Conservation (phyloP, 1,140 invertebrate genomes). For the Drosophila tropicalis region DNA sequence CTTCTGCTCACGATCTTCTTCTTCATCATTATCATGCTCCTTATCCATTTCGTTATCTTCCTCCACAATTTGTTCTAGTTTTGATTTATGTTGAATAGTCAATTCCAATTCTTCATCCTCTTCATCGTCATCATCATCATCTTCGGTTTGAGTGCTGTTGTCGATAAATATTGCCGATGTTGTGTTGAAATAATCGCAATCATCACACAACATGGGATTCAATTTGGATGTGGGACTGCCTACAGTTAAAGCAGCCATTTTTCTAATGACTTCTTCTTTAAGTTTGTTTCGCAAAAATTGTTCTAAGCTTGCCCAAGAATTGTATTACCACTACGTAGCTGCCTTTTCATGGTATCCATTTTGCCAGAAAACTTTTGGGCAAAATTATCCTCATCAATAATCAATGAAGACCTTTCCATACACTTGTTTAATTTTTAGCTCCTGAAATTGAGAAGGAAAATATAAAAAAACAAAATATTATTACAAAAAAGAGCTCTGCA, state of each 20-base stretch:
- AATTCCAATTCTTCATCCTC: slow-evolving; percentile 22
- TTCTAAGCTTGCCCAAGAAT: slow-evolving; percentile 1
- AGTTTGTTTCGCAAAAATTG: neutral
- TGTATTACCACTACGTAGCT: neutral
- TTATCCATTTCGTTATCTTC: slow-evolving; percentile 46
- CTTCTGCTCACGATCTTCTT: slow-evolving; percentile 14
- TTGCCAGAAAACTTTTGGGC: neutral
- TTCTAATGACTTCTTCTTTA: neutral
- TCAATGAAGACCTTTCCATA: slow-evolving; percentile 41
- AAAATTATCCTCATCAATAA: slow-evolving; percentile 10
- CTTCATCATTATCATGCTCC: slow-evolving; percentile 8
- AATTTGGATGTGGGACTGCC: slow-evolving; percentile 38
- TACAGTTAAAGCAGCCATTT: slow-evolving; percentile 67
- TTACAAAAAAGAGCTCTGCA: slow-evolving; percentile 27
- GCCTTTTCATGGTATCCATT: neutral
- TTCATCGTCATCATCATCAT: slow-evolving; percentile 39
- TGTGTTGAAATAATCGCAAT: slow-evolving; percentile 60
- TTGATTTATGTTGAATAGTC: slow-evolving; percentile 34
- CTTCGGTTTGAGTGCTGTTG: slow-evolving; percentile 69
- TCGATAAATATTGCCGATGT: slow-evolving; percentile 59
- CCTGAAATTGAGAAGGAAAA: slow-evolving; percentile 43
- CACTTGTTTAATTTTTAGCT: slow-evolving; percentile 45
- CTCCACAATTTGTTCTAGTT: slow-evolving; percentile 50
- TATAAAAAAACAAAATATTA: slow-evolving; percentile 18
- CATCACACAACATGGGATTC: slow-evolving; percentile 54